Conservation (phyloP, 2,113 vertebrate species). For the Glaucidium brasilianum region DNA sequence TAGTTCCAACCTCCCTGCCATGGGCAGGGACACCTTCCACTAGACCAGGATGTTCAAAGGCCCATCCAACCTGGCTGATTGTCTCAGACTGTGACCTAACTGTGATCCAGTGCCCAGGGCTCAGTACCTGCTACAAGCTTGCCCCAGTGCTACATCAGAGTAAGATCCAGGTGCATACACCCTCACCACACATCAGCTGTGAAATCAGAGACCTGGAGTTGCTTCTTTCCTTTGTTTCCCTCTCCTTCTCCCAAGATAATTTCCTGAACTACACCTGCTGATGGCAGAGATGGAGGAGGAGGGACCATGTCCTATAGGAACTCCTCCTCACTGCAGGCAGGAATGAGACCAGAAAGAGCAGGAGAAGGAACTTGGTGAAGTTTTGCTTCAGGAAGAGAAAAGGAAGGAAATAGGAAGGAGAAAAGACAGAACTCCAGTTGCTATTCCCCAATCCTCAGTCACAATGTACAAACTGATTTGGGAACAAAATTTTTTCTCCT, state of each 20-base stretch:
- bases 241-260: background rate
- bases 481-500: background rate
- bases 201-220: background rate
- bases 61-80: background rate
- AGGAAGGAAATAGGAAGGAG: background rate
- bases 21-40: too few relatives aligned
- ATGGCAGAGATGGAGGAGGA: background rate
- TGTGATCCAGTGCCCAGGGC: background rate
- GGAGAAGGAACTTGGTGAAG: background rate
- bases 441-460: background rate
- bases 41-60: too few relatives aligned
- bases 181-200: background rate
- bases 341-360: background rate
- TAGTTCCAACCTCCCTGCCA: too few relatives aligned
- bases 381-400: background rate
- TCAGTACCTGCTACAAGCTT: background rate
- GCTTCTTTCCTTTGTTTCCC: background rate
- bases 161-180: background rate
- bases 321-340: background rate
- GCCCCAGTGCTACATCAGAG: background rate
- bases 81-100: background rate
- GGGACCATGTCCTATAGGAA: fast-evolving
- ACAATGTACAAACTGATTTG: background rate
- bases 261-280: background rate
- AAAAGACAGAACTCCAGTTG: background rate